These are phyloP conservation scores for Ennomos quercinarius DNA, from an alignment of 2,888 invertebrate species.

Conservation along the genomic window DNA sequence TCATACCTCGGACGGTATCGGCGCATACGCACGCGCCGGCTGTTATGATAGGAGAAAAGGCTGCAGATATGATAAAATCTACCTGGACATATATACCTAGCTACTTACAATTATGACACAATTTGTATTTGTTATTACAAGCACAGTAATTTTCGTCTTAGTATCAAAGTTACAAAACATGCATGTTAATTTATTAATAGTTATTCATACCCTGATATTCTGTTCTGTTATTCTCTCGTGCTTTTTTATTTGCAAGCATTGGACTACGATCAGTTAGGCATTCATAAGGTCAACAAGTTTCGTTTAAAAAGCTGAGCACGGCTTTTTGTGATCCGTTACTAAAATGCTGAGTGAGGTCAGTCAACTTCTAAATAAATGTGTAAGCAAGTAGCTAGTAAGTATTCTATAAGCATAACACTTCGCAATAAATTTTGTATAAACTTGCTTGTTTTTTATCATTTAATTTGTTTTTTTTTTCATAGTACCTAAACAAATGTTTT, in stretches of 20 bases:
- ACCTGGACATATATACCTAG: conserved; percentile 59
- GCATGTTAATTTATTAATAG: not conserved
- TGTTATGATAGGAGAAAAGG: conserved; percentile 85
- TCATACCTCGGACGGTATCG: conserved; percentile 82
- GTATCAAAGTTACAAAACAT: not conserved
- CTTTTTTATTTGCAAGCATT: conserved; percentile 1
- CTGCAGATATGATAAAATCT: conserved; percentile 82
- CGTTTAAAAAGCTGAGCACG: conserved; percentile 6
- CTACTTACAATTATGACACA: not conserved
- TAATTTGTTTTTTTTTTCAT: no score
- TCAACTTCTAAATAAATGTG: not conserved
- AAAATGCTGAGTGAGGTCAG: conserved; percentile 9
- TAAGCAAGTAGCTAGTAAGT: no score
- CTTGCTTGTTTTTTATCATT: no score
- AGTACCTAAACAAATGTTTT: no score
- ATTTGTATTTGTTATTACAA: not conserved
- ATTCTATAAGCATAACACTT: no score
- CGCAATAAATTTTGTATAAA: no score
- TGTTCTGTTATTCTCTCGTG: no score
- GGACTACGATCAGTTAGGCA: no score
- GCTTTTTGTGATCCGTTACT: conserved; percentile 12
- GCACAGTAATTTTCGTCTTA: not conserved
- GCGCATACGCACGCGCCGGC: conserved; percentile 84
- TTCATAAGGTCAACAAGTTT: conserved; percentile 13
- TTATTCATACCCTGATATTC: no score